Base-by-base conservation (phyloP, 2,113 vertebrate genomes). In the Taurulus bubalis region DNA sequence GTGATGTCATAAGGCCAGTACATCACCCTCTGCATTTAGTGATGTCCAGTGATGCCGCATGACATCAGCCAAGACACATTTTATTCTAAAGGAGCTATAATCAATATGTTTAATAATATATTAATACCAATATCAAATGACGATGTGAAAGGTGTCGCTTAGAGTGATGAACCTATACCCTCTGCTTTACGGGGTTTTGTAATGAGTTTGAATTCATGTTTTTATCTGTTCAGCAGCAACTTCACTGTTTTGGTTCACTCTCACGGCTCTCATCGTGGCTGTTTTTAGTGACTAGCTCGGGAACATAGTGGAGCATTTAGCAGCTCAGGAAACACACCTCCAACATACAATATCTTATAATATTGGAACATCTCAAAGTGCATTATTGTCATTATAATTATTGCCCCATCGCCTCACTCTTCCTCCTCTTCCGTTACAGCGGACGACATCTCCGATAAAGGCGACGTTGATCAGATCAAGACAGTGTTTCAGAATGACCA, bases 401-500 rank as follows among this genome's bases (percentile, higher is more conserved):
- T 2, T 15, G 30, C n/a, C n/a, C n/a, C 15, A 0, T 0, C 22
- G 18, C 20, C 59, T 74, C n/a, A 45, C 16, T 55, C 30, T 8
- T 51, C 28, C n/a, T 75, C 2, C 4, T 53, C 10, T 12, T 10
- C 42, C 3, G 14, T 40, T 79, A 3, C 65, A 89, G 88, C 30
- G 26, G 79, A 83, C 3, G 32, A 77, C 36, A 22, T 60, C 14
- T 83, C 81, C 18, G 72, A 76, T 12, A 55, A 42, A 78, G 71
- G 36, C 16, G 71, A 69, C 62, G 77, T 32, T 2, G 59, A 90
- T 42, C 90, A 93, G 79, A 71, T 90, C 9, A 86, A 83, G 58
- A 95, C 94, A 0, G 75, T 89, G 55, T 95, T 96, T 82, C 94
- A 96, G 84, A 85, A 69, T 40, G 89, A 93, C 56, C 93, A 96